Base-by-base conservation (phyloP, 2,113 vertebrate species). In the Aspiorhynchus laticeps region DNA sequence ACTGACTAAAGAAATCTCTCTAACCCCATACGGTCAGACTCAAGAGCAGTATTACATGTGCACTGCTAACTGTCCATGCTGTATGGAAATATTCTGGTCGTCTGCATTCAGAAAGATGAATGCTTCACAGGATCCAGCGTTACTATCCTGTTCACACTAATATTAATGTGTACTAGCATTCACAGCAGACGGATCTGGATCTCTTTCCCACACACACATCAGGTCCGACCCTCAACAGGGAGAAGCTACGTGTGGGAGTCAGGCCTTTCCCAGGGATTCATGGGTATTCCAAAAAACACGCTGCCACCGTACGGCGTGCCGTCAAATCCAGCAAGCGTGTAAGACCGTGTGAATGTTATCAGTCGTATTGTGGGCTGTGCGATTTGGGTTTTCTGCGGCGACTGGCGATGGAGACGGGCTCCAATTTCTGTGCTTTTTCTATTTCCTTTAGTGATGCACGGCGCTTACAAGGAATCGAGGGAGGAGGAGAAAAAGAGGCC, bases 401-500 rank as follows among this genome's bases (percentile, higher is more conserved):
- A 61, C 78, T 80, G 78, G 78, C 53, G 56, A 83, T 33, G 63
- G 80, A 83, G 63, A 83, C 2, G 15, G 63, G 36, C 2, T 48
- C 63, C 43, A 51, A 83, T 83, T 71, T 83, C 46, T 71, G 43
- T 71, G 41, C 15, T 41, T 82, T 73, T 84, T 73, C 67, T 17
- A 36, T 77, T 89, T 88, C 75, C 31, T 43, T 75, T 33, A n/a
- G 89, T 86, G 59, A 80, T 7, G 88, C 51, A 78, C 43, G 28
- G 3, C 1, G 53, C 26, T 59, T 79, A 80, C 76, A 73, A 73
- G 81, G 33, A 76, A 87, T 36, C 10, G 79, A 86, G 87, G 78
- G 88, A 85, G 78, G 88, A 90, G 85, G 69, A 67, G 84, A 90
- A 87, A 48, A 79, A 77, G 38, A 31, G 88, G 84, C 82, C 82